Evolutionary conservation across 2,888 invertebrate genomes (phyloP), one percentile per base, ranked within the genome.

Genomic region (Lithosia quadra): DNA sequence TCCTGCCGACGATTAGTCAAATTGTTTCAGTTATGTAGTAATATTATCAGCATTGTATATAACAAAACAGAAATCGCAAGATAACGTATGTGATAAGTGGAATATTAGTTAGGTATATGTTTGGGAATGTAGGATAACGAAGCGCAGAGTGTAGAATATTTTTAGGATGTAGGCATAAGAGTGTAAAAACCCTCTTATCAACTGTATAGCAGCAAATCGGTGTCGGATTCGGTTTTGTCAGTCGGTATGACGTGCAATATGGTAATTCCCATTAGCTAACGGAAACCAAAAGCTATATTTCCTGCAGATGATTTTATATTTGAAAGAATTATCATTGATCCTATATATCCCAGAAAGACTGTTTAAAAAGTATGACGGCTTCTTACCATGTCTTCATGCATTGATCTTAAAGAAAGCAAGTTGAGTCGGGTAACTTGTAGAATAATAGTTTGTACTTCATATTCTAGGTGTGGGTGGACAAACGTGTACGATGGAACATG

Each of bases 391-490:
- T n/a, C n/a, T n/a, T n/a, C n/a, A n/a, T n/a, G n/a, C n/a, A n/a
- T n/a, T n/a, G n/a, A n/a, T n/a, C n/a, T n/a, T n/a, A n/a, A n/a
- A n/a, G n/a, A n/a, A n/a, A n/a, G n/a, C n/a, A n/a, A n/a, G n/a
- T n/a, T n/a, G n/a, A n/a, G n/a, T n/a, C n/a, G n/a, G n/a, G n/a
- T n/a, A n/a, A n/a, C n/a, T n/a, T n/a, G n/a, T n/a, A n/a, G n/a
- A n/a, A n/a, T n/a, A n/a, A 36, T 10, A 10, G 10, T 2, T 0
- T 39, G 15, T 39, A 49, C n/a, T n/a, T 49, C 9, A 49, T 49
- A n/a, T 88, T 91, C 13, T 88, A 98, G 98, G 85, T 84, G n/a
- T 98, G 98, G 98, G 89, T 87, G 57, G 98, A 98, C 85, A 95
- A 96, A n/a, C 96, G 97, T 68, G 90, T 98, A 7, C 92, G 94